phyloP scores from a whole-genome alignment of 2,113 vertebrate genomes.

The Bufo gargarizans region DNA sequence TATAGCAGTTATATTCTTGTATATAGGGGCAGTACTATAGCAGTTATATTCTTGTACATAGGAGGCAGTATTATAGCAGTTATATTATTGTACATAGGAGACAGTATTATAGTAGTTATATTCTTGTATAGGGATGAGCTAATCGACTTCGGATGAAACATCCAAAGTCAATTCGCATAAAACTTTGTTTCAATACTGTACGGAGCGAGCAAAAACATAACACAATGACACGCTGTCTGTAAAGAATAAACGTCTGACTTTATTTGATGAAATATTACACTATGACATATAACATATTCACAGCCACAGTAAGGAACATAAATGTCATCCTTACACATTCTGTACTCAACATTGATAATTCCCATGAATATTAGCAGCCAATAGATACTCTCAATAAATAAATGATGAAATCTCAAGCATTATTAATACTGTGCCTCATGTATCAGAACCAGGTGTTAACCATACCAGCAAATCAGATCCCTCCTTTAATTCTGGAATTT shows the following conservation, averaged over 20 bases:
- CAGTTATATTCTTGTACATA: background rate
- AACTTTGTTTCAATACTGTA: too few relatives aligned
- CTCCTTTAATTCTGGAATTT: background rate
- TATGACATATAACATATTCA: conserved; percentile 43
- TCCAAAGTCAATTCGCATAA: too few relatives aligned
- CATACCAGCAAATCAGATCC: background rate
- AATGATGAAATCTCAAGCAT: background rate
- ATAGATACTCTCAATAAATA: background rate
- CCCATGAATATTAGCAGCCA: background rate
- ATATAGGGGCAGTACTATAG: background rate
- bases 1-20: background rate
- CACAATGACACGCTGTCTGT: background rate
- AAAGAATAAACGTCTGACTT: conserved; percentile 32
- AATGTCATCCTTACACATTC: background rate
- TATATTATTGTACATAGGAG: background rate
- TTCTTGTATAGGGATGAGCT: background rate
- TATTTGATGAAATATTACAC: conserved; percentile 47
- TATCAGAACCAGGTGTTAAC: background rate
- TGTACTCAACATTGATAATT: background rate
- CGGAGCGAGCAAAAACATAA: background rate
- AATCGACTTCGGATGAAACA: too few relatives aligned
- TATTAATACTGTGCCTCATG: background rate
- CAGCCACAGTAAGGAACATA: conserved; percentile 24
- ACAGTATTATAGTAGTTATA: conserved; percentile 2
- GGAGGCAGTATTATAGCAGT: background rate